These are phyloP conservation scores for Nomada ruficornis DNA, from an alignment of 2,888 invertebrate genomes.

Conservation along the genomic window DNA sequence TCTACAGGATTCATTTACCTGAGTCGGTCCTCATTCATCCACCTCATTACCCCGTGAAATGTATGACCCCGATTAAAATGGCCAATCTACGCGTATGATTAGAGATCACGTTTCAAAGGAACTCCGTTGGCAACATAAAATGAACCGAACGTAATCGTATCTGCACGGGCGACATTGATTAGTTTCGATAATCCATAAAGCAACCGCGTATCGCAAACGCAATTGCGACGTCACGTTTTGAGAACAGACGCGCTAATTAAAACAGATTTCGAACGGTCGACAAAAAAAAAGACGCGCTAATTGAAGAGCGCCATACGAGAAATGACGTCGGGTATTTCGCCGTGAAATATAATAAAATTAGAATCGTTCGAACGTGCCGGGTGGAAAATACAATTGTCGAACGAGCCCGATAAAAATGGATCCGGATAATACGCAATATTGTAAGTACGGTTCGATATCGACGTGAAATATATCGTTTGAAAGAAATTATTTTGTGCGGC, in stretches of 20 bases:
- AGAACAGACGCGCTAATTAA: conserved; percentile 5
- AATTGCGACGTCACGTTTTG: neutral
- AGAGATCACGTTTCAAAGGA: conserved; percentile 42
- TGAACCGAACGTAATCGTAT: neutral
- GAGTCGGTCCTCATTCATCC: neutral
- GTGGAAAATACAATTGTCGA: neutral
- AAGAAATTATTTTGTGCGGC: too few species aligned
- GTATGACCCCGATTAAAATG: conserved; percentile 30
- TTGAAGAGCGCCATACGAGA: neutral
- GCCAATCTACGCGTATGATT: conserved; percentile 35
- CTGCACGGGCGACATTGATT: conserved; percentile 21
- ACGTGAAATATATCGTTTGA: neutral
- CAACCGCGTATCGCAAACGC: neutral
- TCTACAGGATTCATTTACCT: neutral
- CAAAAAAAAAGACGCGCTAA: neutral
- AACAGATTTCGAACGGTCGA: neutral
- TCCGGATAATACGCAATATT: neutral
- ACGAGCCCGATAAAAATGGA: neutral
- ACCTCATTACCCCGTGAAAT: conserved; percentile 49
- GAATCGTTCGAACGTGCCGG: too few species aligned
- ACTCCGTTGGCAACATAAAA: too few species aligned
- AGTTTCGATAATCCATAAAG: conserved; percentile 37
- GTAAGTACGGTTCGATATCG: neutral
- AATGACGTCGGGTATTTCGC: neutral
- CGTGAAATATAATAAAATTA: neutral